phyloP scores from a whole-genome alignment of 2,797 vertebrate species.

The Helarctos malayanus region DNA sequence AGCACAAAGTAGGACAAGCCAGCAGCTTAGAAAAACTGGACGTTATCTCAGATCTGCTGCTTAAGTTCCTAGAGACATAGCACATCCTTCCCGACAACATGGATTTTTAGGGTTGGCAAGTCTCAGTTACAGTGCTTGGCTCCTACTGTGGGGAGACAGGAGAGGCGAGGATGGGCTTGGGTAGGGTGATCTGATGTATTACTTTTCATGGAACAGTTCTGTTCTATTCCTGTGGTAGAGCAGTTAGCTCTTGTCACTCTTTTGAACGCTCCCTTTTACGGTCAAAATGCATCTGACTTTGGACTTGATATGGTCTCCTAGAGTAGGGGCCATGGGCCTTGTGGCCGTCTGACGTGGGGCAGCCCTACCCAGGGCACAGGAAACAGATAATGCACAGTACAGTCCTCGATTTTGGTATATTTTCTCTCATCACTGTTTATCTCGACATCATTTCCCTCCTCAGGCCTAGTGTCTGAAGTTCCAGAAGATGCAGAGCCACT shows the following conservation, averaged over 20 bases:
- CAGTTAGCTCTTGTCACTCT: neutral
- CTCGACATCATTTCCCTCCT: neutral
- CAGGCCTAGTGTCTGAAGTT: neutral
- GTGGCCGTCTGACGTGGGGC: neutral
- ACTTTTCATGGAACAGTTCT: neutral
- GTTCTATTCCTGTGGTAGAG: neutral
- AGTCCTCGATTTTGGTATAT: neutral
- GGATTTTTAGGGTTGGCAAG: neutral
- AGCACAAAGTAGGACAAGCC: neutral
- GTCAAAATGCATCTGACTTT: neutral
- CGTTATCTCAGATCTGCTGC: neutral
- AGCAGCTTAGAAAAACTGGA: neutral
- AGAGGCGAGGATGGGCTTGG: neutral
- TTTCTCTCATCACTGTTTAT: neutral
- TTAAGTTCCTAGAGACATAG: neutral
- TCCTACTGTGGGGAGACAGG: neutral
- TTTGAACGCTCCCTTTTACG: neutral
- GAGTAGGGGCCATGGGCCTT: neutral
- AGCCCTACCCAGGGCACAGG: neutral
- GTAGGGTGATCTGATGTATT: neutral
- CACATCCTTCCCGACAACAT: neutral
- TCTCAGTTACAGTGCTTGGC: neutral
- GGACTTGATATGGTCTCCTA: neutral
- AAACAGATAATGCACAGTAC: neutral
- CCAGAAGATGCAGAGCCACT: neutral